These are phyloP conservation scores for Cyanistes caeruleus DNA, from an alignment of 2,113 vertebrate species.

Conservation along the genomic window DNA sequence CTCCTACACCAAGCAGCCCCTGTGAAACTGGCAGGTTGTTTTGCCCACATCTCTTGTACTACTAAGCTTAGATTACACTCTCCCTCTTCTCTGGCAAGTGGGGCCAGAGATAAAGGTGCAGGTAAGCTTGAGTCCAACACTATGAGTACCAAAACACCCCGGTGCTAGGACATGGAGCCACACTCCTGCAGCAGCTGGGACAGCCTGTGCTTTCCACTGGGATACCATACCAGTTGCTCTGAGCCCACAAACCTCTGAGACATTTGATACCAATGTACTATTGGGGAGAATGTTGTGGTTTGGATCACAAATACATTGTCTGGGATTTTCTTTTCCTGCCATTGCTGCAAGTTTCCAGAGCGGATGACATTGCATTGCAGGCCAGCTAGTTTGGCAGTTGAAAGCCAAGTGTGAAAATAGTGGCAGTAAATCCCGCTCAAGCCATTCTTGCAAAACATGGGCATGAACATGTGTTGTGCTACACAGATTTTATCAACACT, in stretches of 20 bases:
- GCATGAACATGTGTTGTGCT: background rate
- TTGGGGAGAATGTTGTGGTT: background rate
- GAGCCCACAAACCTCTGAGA: background rate
- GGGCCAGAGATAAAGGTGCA: background rate
- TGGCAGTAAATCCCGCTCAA: background rate
- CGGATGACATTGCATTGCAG: rapidly evolving
- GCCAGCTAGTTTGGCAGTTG: background rate
- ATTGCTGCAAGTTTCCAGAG: background rate
- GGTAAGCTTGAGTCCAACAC: background rate
- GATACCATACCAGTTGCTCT: rapidly evolving
- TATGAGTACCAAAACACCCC: background rate
- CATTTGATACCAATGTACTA: no score
- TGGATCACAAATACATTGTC: background rate
- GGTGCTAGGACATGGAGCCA: background rate
- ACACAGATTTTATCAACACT: background rate
- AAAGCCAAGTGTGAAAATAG: background rate
- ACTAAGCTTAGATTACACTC: background rate
- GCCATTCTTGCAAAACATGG: background rate
- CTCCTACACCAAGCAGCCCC: background rate
- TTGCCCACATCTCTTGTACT: background rate
- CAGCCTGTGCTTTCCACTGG: background rate
- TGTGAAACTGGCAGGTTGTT: background rate
- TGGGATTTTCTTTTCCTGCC: background rate
- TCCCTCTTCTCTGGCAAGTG: rapidly evolving
- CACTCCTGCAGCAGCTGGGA: background rate